Percentiles rank a stretch among this genome's conserved stretches.
Evolutionary conservation across 2,888 invertebrate species (phyloP).

Genomic region (Microplitis deprimator): DNA sequence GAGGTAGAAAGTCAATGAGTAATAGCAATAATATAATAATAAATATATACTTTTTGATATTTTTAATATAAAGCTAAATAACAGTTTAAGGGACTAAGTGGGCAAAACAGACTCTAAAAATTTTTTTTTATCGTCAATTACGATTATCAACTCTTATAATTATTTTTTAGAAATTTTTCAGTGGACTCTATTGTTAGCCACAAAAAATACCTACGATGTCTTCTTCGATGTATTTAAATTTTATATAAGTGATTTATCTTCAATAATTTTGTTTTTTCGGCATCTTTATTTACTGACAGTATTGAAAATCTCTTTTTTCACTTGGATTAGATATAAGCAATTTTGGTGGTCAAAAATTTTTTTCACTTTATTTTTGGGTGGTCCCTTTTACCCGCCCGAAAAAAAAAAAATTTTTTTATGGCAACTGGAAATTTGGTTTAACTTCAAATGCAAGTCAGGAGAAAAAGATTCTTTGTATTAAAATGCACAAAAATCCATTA

Average conservation of each 20-base stretch:
- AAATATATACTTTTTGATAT: background rate
- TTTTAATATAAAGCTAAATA: background rate
- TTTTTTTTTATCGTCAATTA: too few relatives aligned
- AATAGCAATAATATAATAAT: background rate
- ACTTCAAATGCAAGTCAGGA: background rate
- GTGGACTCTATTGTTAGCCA: too few relatives aligned
- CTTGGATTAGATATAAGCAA: background rate
- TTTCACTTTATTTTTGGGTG: background rate
- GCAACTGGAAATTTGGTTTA: background rate
- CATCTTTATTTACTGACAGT: too few relatives aligned
- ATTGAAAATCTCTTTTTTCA: background rate
- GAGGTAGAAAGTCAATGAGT: conserved; percentile 21
- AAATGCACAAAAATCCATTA: too few relatives aligned
- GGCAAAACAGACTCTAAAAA: too few relatives aligned
- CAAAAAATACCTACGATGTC: too few relatives aligned
- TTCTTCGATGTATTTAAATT: too few relatives aligned
- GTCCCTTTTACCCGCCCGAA: background rate
- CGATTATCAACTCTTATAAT: too few relatives aligned
- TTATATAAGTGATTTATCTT: too few relatives aligned
- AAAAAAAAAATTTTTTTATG: background rate
- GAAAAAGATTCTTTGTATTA: too few relatives aligned
- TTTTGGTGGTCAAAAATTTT: background rate
- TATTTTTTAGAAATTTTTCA: too few relatives aligned
- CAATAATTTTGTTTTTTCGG: too few relatives aligned
- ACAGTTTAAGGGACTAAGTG: background rate